Evolutionary conservation across 1,140 invertebrate genomes (phyloP).

Genomic region (Ylistrum balloti): DNA sequence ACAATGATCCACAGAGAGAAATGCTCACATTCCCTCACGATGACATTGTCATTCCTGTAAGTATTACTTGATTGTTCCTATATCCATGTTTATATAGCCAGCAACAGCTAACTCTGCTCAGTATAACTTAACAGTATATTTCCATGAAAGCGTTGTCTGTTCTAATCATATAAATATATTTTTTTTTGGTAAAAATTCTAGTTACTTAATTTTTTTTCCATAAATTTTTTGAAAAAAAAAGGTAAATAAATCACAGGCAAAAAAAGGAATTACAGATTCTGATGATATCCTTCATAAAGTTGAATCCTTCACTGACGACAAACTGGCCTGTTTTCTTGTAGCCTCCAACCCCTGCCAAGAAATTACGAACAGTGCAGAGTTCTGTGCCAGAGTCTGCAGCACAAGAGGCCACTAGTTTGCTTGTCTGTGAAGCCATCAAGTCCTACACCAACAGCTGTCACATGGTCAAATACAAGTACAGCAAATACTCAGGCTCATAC

Average conservation of each 20-base stretch:
- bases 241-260: neutral
- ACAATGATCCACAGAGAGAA: conserved; percentile 96
- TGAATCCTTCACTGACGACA: neutral
- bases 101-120: neutral
- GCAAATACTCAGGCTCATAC: conserved; percentile 91
- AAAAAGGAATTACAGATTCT: neutral
- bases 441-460: conserved; percentile 94
- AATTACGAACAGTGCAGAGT: conserved; percentile 89
- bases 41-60: conserved; percentile 86
- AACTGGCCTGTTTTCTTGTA: conserved; percentile 75
- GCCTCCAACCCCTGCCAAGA: conserved; percentile 91
- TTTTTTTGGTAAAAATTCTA: too few species aligned
- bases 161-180: neutral
- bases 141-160: neutral
- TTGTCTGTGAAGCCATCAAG: conserved; percentile 93
- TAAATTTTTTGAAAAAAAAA: neutral
- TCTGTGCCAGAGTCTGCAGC: conserved; percentile 85
- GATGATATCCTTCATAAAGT: too few species aligned
- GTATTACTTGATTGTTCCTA: conserved; percentile 50
- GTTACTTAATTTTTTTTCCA: neutral
- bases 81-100: neutral
- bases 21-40: conserved; percentile 94
- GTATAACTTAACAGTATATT: neutral
- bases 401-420: conserved; percentile 84
- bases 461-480: conserved; percentile 94